Base-by-base conservation (phyloP, 2,797 vertebrate species). In the Mareca strepera region DNA sequence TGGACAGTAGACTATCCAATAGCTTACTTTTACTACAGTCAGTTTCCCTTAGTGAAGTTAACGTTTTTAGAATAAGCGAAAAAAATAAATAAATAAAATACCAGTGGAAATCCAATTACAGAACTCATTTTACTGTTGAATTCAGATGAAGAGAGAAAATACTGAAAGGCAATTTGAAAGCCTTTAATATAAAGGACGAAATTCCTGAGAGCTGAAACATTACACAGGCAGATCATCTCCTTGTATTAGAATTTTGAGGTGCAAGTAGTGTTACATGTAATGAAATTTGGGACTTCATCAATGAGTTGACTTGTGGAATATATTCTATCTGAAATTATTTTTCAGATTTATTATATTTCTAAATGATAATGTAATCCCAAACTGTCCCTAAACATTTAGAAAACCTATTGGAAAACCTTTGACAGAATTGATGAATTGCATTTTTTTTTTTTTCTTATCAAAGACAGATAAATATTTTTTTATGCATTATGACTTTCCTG, bases 51-150 rank as follows among this genome's bases (percentile, higher is more conserved):
- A 26, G 28, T 68, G 59, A 66, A 16, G 44, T 87, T 93, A 85
- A 90, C 76, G 41, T 82, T 76, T 93, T 91, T 62, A 89, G 63
- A 90, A 48, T 81, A 73, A 91, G 41, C n/a, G 81, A 86, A 25
- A 31, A 75, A 69, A 82, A 75, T 6, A 21, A 29, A 75, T 69
- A 86, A 75, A 56, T 12, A 78, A 70, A 35, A 92, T 16, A 52
- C 39, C 26, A 76, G 59, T 3, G 6, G 44, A 92, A 78, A 93
- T 80, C 67, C 76, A 88, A 35, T 94, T 90, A 88, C 31, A 73
- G 44, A 86, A 82, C 35, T 64, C 35, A 75, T 75, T 90, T 89
- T 68, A 72, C 17, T 44, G 56, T 50, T 64, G 50, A 35, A 17
- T 60, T 91, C 39, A 89, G 50, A 82, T 52, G 26, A 60, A 94